These are phyloP conservation scores for Cactoblastis cactorum DNA, from an alignment of 2,888 invertebrate species.

Conservation along the genomic window DNA sequence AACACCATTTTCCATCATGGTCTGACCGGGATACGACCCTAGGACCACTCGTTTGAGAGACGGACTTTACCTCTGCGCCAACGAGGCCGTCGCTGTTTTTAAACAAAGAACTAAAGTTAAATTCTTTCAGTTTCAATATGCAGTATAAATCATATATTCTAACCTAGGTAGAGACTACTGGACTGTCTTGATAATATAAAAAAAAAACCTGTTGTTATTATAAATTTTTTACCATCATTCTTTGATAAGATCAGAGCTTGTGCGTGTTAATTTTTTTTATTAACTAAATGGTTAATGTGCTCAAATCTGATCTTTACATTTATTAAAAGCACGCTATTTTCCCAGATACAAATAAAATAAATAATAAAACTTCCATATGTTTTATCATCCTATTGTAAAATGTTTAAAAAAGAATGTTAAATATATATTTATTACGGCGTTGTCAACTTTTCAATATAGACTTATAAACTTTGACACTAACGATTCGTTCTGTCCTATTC, in stretches of 20 bases:
- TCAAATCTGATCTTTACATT: neutral
- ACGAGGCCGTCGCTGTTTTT: too few species aligned
- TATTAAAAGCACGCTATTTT: slow-evolving; percentile 35
- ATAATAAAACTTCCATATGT: slow-evolving; percentile 23
- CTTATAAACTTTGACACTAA: neutral
- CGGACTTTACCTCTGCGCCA: too few species aligned
- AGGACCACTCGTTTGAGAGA: too few species aligned
- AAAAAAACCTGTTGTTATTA: slow-evolving; percentile 37
- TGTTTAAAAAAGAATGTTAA: slow-evolving; percentile 24
- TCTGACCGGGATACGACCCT: too few species aligned
- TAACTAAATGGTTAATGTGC: neutral
- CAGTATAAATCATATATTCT: too few species aligned
- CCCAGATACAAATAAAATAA: slow-evolving; percentile 24
- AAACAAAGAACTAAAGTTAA: too few species aligned
- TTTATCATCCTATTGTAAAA: slow-evolving; percentile 32
- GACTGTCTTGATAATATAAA: slow-evolving; percentile 26
- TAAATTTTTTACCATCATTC: slow-evolving; percentile 22
- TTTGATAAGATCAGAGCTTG: neutral
- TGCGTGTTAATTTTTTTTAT: slow-evolving; percentile 5
- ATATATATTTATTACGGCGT: slow-evolving; percentile 6
- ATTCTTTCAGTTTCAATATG: too few species aligned
- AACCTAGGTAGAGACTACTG: slow-evolving; percentile 16
- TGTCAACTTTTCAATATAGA: slow-evolving; percentile 3
- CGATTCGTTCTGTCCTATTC: neutral
- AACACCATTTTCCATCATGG: too few species aligned